Evolutionary conservation across 2,113 vertebrate species (phyloP).

Genomic region (Buteo buteo): DNA sequence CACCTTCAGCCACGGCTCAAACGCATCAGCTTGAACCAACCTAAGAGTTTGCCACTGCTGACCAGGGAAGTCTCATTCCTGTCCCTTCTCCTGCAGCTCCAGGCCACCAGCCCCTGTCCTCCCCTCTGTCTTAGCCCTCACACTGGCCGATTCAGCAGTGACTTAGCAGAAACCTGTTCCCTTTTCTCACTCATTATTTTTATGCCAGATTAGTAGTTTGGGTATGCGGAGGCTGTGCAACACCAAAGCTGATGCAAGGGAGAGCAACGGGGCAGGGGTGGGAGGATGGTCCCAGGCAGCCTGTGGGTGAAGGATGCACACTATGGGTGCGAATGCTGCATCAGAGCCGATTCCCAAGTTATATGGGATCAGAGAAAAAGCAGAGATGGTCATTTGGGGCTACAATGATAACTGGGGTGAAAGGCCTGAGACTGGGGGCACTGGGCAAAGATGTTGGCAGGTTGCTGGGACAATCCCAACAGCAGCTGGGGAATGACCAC

Average conservation of each 20-base stretch:
- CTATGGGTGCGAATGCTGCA: neutral
- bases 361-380: neutral
- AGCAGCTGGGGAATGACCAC: neutral
- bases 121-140: neutral
- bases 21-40: neutral
- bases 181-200: neutral
- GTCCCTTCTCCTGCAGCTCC: neutral
- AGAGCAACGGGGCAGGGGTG: rapidly evolving
- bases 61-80: neutral
- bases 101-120: neutral
- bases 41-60: neutral
- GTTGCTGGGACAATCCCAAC: neutral
- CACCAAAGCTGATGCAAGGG: neutral
- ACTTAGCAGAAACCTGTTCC: neutral
- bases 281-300: neutral
- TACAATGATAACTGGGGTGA: neutral
- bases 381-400: neutral
- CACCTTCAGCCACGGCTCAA: neutral
- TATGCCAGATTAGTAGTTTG: neutral
- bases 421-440: neutral
- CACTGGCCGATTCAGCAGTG: neutral
- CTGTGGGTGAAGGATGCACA: neutral
- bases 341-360: neutral
- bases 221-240: neutral
- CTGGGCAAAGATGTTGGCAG: neutral